Conservation (phyloP, 2,113 vertebrate genomes). For the Ochotona princeps region DNA sequence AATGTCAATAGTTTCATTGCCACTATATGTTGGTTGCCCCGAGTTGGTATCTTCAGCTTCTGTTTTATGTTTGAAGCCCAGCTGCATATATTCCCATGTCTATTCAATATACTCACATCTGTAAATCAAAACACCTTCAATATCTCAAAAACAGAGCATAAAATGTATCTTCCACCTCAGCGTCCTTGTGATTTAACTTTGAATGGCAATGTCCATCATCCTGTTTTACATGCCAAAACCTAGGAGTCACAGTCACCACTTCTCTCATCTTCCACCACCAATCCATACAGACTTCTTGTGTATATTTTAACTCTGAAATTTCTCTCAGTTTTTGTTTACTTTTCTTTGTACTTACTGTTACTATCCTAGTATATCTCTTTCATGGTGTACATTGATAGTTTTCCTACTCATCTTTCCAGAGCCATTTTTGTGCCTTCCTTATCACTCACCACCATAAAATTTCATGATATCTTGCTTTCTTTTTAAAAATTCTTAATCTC, state of each 20-base stretch:
- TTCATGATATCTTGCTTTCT: background rate
- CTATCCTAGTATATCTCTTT: background rate
- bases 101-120: background rate
- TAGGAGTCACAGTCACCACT: background rate
- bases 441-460: background rate
- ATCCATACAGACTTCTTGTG: background rate
- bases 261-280: background rate
- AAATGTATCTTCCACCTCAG: background rate
- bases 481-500: background rate
- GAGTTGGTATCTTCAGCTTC: background rate
- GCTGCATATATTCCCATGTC: background rate
- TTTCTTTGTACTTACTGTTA: background rate
- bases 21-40: background rate
- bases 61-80: slow-evolving; percentile 30
- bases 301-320: background rate
- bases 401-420: background rate
- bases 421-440: background rate
- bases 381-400: background rate
- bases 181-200: background rate
- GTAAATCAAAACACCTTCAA: background rate
- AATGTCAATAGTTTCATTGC: background rate
- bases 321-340: background rate
- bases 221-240: background rate
- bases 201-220: background rate
- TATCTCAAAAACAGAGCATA: slow-evolving; percentile 36